Evolutionary conservation across 2,888 invertebrate species (phyloP).

Genomic region (Resseliella maxima): DNA sequence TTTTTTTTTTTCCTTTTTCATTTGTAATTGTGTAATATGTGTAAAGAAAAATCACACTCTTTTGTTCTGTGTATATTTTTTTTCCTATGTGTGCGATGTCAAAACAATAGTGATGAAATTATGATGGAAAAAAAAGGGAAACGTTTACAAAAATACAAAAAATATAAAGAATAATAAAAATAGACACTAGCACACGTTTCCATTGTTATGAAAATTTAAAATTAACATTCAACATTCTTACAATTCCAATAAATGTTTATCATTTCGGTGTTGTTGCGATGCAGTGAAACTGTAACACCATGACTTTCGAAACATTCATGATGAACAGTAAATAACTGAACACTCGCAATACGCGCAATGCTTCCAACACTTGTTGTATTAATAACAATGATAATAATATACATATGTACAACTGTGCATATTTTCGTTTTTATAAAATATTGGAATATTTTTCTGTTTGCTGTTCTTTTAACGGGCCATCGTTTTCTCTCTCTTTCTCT

Average conservation of each 20-base stretch:
- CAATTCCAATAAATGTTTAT: constrained; percentile 7
- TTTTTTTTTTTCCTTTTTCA: neutral
- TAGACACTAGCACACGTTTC: neutral
- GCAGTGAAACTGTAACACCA: neutral
- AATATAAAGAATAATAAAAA: neutral
- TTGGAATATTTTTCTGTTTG: neutral
- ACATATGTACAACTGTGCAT: constrained; percentile 25
- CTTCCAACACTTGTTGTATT: neutral
- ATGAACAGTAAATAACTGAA: neutral
- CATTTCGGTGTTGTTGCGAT: neutral
- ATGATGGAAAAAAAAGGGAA: neutral
- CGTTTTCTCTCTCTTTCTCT: neutral
- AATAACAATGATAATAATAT: constrained; percentile 31
- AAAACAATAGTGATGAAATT: neutral
- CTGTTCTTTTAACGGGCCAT: neutral
- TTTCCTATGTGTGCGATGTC: neutral
- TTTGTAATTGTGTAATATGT: neutral
- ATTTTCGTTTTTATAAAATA: neutral
- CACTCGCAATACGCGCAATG: neutral
- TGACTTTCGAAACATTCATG: neutral
- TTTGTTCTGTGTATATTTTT: neutral
- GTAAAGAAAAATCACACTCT: neutral
- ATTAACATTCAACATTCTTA: neutral
- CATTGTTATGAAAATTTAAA: neutral
- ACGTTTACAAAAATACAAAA: neutral